Percentiles rank a stretch among this genome's conserved stretches.
phyloP scores from a whole-genome alignment of 2,888 invertebrate species.

The Camptogramma bilineatum region DNA sequence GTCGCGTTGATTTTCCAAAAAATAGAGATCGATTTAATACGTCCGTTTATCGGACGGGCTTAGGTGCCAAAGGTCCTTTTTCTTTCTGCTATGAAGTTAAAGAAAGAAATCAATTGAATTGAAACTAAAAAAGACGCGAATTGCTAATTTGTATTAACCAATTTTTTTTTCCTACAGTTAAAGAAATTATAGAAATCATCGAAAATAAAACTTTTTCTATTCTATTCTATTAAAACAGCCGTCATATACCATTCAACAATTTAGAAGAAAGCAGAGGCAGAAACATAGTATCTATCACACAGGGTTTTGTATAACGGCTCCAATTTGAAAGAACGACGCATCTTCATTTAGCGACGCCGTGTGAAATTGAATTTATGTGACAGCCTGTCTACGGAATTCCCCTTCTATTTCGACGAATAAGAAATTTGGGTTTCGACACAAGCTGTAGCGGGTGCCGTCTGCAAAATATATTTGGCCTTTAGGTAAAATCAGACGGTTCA shows the following conservation, averaged over 20 bases:
- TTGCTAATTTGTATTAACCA: too few relatives aligned
- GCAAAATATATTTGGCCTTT: not conserved
- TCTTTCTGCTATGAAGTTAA: too few relatives aligned
- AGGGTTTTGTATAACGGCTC: constrained; percentile 47
- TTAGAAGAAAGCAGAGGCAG: not conserved
- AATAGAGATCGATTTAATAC: not conserved
- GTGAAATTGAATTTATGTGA: constrained; percentile 70
- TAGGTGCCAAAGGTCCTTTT: not conserved
- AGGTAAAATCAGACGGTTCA: not conserved
- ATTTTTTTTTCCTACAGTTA: not conserved
- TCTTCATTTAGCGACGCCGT: constrained; percentile 60
- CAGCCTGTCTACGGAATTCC: constrained; percentile 62
- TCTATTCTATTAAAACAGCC: too few relatives aligned
- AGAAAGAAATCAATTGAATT: too few relatives aligned
- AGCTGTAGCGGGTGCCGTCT: constrained; percentile 8
- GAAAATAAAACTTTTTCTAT: too few relatives aligned
- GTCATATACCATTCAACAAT: not conserved
- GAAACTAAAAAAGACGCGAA: too few relatives aligned
- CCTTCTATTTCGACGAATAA: constrained; percentile 50
- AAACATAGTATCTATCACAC: constrained; percentile 48
- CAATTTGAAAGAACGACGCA: constrained; percentile 59
- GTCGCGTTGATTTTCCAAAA: not conserved
- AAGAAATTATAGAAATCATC: too few relatives aligned
- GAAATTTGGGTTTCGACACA: not conserved
- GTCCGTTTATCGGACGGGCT: not conserved